Evolutionary conservation across 2,113 vertebrate species (phyloP), one percentile per base, ranked within the genome.

Genomic region (Eublepharis macularius): DNA sequence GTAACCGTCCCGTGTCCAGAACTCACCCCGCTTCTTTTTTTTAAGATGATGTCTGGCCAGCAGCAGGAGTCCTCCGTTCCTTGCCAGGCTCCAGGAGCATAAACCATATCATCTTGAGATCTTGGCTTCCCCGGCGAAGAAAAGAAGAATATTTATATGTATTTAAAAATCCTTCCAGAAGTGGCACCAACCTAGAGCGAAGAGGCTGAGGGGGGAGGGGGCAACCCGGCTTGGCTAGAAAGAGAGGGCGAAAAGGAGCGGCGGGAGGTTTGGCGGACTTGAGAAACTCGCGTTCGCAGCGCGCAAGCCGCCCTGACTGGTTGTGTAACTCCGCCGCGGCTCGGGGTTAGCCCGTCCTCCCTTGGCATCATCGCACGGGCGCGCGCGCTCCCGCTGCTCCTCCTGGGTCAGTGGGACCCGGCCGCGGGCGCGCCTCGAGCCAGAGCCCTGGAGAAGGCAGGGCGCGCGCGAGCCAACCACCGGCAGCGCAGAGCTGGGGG

Each of bases 251-350:
- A 0, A 10, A 69, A n/a, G n/a, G 13, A 0, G 49, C 32, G 4
- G 41, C 51, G 36, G 82, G 69, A 21, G 76, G 68, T 17, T 66
- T 81, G 89, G 85, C 88, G 86, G 88, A 88, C 89, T 91, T 92
- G 84, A 70, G 89, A 88, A 89, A 87, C 80, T 91, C 87, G 83
- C 43, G 82, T 32, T 19, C 1, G 88, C 88, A 17, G 86, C 90
- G 86, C 91, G 83, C 82, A 21, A 60, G 21, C 82, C 43, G 83
- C 79, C 65, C 86, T 4, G 88, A 76, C 85, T 54, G 92, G 84
- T 95, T 93, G 94, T 94, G 94, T 94, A 95, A 95, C 91, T 89
- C 88, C 66, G 82, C 79, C 83, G 83, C 81, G 54, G 76, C 76
- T 36, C 47, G 86, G 87, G 68, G 86, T 68, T 68, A 69, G 91